Conservation (phyloP, 1,140 invertebrate genomes). For the Brachionus rotundiformis region DNA sequence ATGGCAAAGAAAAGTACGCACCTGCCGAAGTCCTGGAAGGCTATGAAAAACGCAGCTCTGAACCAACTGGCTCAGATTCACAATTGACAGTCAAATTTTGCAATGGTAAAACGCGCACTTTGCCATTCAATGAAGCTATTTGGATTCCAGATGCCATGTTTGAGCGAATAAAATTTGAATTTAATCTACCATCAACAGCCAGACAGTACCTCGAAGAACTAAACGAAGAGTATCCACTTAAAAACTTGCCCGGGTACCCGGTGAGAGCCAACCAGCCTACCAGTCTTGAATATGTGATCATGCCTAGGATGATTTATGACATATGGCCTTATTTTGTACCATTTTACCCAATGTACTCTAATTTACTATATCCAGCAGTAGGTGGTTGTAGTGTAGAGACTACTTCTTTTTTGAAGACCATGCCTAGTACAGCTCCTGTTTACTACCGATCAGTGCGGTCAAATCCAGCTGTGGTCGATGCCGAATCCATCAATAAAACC, state of each 20-base stretch:
- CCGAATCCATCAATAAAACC: constrained; percentile 21
- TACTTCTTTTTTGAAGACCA: neutral
- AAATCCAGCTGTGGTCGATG: constrained; percentile 4
- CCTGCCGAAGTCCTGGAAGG: constrained; percentile 61
- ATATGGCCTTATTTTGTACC: constrained; percentile 51
- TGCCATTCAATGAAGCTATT: constrained; percentile 34
- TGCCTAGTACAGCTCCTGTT: neutral
- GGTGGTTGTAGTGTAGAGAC: neutral
- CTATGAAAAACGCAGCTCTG: constrained; percentile 56
- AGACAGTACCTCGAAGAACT: constrained; percentile 3
- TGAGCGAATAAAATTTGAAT: constrained; percentile 40
- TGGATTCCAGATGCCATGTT: constrained; percentile 51
- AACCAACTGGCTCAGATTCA: neutral
- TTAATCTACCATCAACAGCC: constrained; percentile 17
- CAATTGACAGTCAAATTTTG: constrained; percentile 17
- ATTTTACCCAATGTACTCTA: neutral
- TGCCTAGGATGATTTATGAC: constrained; percentile 45
- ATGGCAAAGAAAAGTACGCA: constrained; percentile 58
- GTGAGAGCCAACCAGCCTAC: neutral
- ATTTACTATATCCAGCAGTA: neutral
- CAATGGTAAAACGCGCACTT: constrained; percentile 34
- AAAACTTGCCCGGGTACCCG: constrained; percentile 4
- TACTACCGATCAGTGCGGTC: constrained; percentile 2
- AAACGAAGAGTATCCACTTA: neutral
- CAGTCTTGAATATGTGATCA: neutral